Conservation (phyloP, 2,113 vertebrate species). For the Oryzias woworae region DNA sequence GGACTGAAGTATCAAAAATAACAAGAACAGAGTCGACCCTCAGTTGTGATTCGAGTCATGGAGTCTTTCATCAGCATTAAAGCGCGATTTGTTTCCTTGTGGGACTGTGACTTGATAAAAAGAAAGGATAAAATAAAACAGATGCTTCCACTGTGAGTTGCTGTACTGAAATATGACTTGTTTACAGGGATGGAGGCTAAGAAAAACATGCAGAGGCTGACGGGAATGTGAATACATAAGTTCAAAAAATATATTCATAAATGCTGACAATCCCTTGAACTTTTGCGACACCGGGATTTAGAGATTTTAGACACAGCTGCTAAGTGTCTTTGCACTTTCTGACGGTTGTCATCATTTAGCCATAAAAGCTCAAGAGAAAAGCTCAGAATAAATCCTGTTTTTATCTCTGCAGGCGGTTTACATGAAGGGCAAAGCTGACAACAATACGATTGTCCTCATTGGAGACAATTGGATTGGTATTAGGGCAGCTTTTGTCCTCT, state of each 20-base stretch:
- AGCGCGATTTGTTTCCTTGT: slow-evolving; percentile 46
- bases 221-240: not conserved
- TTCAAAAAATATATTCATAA: not conserved
- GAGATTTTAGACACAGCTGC: slow-evolving; percentile 13
- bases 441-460: slow-evolving; percentile 28
- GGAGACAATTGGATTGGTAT: slow-evolving; percentile 42
- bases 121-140: slow-evolving; percentile 13
- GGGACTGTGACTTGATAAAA: slow-evolving; percentile 45
- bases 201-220: slow-evolving; percentile 5
- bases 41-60: slow-evolving; percentile 38
- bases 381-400: slow-evolving; percentile 55
- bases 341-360: slow-evolving; percentile 34
- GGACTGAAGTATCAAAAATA: slow-evolving; percentile 33
- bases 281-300: slow-evolving; percentile 5
- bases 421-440: slow-evolving; percentile 47
- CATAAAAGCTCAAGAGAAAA: slow-evolving; percentile 35
- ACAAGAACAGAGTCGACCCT: slow-evolving; percentile 26
- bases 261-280: not conserved
- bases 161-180: slow-evolving; percentile 20
- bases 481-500: slow-evolving; percentile 42
- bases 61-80: slow-evolving; percentile 57
- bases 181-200: slow-evolving; percentile 2
- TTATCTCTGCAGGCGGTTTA: slow-evolving; percentile 32
- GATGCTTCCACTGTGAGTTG: slow-evolving; percentile 35
- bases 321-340: slow-evolving; percentile 20